Percentiles rank a stretch among this genome's conserved stretches.
Conservation (phyloP, 2,888 invertebrate genomes). For the Hololepta plana region DNA sequence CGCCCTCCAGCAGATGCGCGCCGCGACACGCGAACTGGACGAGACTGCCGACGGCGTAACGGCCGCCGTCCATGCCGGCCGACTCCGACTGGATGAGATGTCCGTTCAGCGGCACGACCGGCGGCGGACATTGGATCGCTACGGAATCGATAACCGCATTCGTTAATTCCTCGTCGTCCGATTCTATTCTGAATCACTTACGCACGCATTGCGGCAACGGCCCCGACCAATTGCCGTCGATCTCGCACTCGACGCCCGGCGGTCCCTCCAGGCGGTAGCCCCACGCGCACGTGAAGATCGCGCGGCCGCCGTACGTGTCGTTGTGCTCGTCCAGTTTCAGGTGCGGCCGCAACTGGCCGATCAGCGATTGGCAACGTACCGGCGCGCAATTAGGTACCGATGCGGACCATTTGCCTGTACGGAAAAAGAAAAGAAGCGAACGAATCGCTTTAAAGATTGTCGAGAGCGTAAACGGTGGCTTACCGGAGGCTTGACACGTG, state of each 20-base stretch:
- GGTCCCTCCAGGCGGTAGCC: constrained; percentile 62
- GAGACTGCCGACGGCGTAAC: constrained; percentile 62
- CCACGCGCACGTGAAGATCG: constrained; percentile 69
- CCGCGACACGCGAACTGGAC: constrained; percentile 60
- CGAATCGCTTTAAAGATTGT: constrained; percentile 1
- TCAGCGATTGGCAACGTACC: constrained; percentile 58
- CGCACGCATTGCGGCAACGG: constrained; percentile 58
- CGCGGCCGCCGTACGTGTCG: constrained; percentile 62
- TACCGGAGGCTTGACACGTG: constrained; percentile 66
- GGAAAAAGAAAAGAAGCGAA: constrained; percentile 9
- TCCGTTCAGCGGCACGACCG: constrained; percentile 54
- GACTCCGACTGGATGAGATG: constrained; percentile 35
- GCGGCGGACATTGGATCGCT: constrained; percentile 72
- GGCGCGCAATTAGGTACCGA: constrained; percentile 54
- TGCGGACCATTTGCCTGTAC: constrained; percentile 58
- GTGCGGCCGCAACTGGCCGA: constrained; percentile 48
- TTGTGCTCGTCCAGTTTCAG: constrained; percentile 62
- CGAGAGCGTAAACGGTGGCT: constrained; percentile 10
- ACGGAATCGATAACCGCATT: constrained; percentile 9
- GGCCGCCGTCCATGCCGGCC: constrained; percentile 35
- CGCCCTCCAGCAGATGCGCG: constrained; percentile 51
- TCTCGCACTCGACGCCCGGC: constrained; percentile 62
- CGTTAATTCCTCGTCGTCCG: constrained; percentile 1
- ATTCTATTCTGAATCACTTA: constrained; percentile 26
- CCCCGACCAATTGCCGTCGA: constrained; percentile 65